Conservation (phyloP, 2,797 vertebrate genomes). For the Anguilla anguilla region DNA sequence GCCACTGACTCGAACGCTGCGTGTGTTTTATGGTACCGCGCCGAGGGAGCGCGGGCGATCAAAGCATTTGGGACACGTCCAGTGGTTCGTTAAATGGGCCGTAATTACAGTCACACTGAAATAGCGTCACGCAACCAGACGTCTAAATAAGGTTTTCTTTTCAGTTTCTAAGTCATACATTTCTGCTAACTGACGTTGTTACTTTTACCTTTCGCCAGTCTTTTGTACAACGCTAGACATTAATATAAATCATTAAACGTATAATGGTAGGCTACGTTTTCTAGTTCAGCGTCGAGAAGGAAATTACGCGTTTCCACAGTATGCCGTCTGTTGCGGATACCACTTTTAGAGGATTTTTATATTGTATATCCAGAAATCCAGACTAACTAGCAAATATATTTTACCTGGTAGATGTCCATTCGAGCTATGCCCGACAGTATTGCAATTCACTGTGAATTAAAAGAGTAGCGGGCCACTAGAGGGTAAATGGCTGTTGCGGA, state of each 20-base stretch:
- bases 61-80: background rate
- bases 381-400: too few species aligned
- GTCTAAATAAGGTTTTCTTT: background rate
- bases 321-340: too few species aligned
- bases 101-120: background rate
- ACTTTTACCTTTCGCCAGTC: background rate
- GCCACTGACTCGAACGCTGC: background rate
- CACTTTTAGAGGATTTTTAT: too few species aligned
- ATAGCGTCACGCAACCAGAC: background rate
- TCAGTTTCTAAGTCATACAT: background rate
- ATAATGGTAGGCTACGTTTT: too few species aligned
- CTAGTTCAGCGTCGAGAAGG: too few species aligned
- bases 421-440: too few species aligned
- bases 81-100: background rate
- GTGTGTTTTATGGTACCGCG: background rate
- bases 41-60: background rate
- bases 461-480: too few species aligned
- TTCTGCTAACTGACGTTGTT: background rate
- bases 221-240: background rate
- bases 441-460: too few species aligned
- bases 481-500: too few species aligned
- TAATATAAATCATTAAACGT: background rate
- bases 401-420: too few species aligned
- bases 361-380: too few species aligned
- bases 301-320: too few species aligned